Base-by-base conservation (phyloP, 2,113 vertebrate species). In the Rallus limicola region DNA sequence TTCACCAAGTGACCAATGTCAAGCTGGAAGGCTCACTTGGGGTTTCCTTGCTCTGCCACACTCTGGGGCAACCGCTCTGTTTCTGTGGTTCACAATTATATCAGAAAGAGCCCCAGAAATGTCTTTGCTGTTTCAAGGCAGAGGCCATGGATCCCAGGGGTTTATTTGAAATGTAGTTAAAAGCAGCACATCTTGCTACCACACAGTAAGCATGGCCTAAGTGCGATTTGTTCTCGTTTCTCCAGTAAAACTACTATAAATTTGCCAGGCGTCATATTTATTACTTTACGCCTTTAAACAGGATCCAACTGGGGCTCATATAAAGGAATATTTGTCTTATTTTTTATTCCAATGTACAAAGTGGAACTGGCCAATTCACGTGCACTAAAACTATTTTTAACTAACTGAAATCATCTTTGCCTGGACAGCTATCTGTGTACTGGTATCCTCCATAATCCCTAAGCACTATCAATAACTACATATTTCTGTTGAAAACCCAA, bases 291-390 rank as follows among this genome's bases (percentile, higher is more conserved):
- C 24, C 36, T 48, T 79, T 53, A 88, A 78, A 18, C 40, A 53
- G 1, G 2, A 79, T 17, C 9, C 20, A 90, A 50, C 33, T 40
- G 21, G 26, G 11, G 26, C 6, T 42, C 2, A 2, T 20, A 29
- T 4, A 40, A 40, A 56, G 26, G 25, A 70, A n/a, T 84, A 56
- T 83, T 52, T 23, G 46, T 17, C 11, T 67, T 4, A 16, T n/a
- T 46, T 71, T 77, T 77, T 13, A 85, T 59, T 74, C 16, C n/a
- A 67, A 1, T 7, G 18, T 28, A 29, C 44, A 25, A 77, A 93
- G 52, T 29, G 0, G 31, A 84, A 80, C 9, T 16, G 11, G 16
- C 38, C 25, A 9, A 48, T 11, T 29, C 16, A 38, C 2, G 5
- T 44, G 38, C 31, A 60, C 7, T 44, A n/a, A 8, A 23, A 13